Evolutionary conservation across 2,888 invertebrate species (phyloP), one percentile per base, ranked within the genome.

Genomic region (Nudaria mundana): DNA sequence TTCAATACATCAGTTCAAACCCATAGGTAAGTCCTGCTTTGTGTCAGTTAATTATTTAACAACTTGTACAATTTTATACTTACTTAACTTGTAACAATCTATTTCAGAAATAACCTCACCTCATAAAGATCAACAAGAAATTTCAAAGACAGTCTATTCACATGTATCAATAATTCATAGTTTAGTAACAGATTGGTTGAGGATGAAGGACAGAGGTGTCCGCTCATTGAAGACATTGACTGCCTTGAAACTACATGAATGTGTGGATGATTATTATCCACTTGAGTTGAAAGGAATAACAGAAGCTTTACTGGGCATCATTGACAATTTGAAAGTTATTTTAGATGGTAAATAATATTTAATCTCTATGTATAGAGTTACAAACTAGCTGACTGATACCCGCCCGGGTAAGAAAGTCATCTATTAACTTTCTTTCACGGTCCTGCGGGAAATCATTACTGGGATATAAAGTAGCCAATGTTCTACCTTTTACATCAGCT

Each of bases 81-180:
- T n/a, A n/a, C n/a, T n/a, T n/a, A n/a, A n/a, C n/a, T n/a, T n/a
- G n/a, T n/a, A n/a, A n/a, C n/a, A n/a, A n/a, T n/a, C n/a, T 15
- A 3, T 83, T 82, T 42, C 61, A 87, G 87, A 85, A 57, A 50
- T 80, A 34, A 51, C 64, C 20, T 70, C 77, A 12, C 79, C 82
- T 5, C 75, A 57, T 40, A 84, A 81, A 62, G 77, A 81, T 34
- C 63, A 64, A 12, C 67, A 75, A 16, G 83, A 76, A 3, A 61
- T 86, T 24, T 72, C 82, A 1, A 85, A 78, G 62, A 83, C 82
- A 0, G 76, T 85, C 5, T 85, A 74, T 44, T 76, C 75, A 3
- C 87, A 87, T 45, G 50, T 85, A 15, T 74, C 76, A 0, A 76
- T 70, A 16, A 55, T 88, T 5, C 80, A 84, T 43, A 48, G 56